Evolutionary conservation across 2,113 vertebrate genomes (phyloP).

Genomic region (Alaudala cheleensis): DNA sequence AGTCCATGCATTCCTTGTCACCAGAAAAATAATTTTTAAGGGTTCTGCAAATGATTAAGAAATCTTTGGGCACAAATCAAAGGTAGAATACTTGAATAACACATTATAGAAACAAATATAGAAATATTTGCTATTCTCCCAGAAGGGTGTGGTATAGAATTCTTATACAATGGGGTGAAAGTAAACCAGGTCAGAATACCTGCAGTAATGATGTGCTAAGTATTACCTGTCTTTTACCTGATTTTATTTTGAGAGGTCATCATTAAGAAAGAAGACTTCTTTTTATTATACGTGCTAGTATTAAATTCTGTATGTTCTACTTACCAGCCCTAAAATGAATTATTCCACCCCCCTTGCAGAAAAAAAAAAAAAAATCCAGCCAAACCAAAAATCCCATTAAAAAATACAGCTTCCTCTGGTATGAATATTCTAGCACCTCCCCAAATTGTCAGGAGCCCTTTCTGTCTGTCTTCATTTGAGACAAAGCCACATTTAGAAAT

Average conservation of each 20-base stretch:
- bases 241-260: background rate
- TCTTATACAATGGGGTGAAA: background rate
- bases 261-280: background rate
- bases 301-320: background rate
- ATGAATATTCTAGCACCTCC: conserved; percentile 54
- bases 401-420: background rate
- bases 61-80: background rate
- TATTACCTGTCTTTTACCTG: background rate
- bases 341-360: background rate
- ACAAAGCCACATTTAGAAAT: conserved; percentile 30
- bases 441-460: conserved; percentile 58
- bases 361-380: background rate
- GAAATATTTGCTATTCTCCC: background rate
- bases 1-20: rapidly evolving
- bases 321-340: background rate
- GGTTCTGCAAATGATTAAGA: background rate
- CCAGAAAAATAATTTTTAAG: background rate
- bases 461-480: conserved; percentile 53
- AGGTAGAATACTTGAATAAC: background rate
- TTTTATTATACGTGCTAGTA: background rate
- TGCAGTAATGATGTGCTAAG: background rate
- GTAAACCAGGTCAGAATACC: background rate
- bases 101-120: background rate
- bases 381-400: background rate
- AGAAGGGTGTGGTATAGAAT: background rate